Percentiles rank a stretch among this genome's conserved stretches.
Conservation (phyloP, 2,797 vertebrate species). For the Pelochelys cantorii region DNA sequence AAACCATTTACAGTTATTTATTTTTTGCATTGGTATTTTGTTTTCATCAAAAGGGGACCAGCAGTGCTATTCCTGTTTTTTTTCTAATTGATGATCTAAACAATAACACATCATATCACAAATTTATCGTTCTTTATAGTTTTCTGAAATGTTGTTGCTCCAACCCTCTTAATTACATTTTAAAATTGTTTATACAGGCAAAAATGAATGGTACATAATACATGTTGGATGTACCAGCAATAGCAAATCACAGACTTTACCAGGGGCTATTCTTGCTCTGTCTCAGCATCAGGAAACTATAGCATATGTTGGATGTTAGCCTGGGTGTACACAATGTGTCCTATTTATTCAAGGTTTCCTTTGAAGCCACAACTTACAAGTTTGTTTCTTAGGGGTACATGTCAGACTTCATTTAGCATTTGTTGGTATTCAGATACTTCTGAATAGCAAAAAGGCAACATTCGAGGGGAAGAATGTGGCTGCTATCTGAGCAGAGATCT, state of each 20-base stretch:
- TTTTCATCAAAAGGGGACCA: neutral
- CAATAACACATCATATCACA: neutral
- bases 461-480: constrained; percentile 86
- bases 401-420: constrained; percentile 98
- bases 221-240: constrained; percentile 77
- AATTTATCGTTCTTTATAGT: neutral
- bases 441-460: constrained; percentile 93
- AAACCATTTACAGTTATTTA: neutral
- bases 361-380: constrained; percentile 94
- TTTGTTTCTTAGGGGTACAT: constrained; percentile 98
- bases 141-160: constrained; percentile 3
- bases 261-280: constrained; percentile 88
- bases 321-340: constrained; percentile 96
- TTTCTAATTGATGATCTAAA: neutral
- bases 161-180: constrained; percentile 56
- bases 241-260: constrained; percentile 86
- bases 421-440: constrained; percentile 91
- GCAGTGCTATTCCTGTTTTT: neutral
- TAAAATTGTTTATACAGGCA: constrained; percentile 46
- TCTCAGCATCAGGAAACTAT: constrained; percentile 90
- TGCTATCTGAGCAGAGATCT: constrained; percentile 93
- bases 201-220: constrained; percentile 37
- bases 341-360: constrained; percentile 97
- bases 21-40: neutral
- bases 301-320: constrained; percentile 99